Conservation (phyloP, 2,888 invertebrate genomes). For the Hydraecia micacea region DNA sequence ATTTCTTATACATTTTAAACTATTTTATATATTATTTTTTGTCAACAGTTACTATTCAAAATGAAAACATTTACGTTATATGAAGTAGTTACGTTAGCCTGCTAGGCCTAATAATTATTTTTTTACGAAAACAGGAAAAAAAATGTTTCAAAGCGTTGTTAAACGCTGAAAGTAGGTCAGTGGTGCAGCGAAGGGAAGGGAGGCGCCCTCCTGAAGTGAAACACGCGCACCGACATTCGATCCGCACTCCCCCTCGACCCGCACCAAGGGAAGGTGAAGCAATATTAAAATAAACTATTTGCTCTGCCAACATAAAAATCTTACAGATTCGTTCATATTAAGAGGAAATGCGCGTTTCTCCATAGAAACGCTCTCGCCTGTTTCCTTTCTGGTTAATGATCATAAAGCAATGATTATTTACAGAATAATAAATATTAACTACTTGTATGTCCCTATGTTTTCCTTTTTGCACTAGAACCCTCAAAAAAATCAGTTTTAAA, state of each 20-base stretch:
- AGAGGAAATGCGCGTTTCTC: too few relatives aligned
- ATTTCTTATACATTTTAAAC: too few relatives aligned
- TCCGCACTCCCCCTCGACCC: constrained; percentile 62
- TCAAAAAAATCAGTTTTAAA: too few relatives aligned
- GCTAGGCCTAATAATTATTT: background rate
- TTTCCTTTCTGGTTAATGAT: too few relatives aligned
- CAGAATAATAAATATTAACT: too few relatives aligned
- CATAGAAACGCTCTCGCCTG: too few relatives aligned
- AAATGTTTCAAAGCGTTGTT: constrained; percentile 58
- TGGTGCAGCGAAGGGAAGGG: constrained; percentile 83
- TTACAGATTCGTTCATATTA: constrained; percentile 11
- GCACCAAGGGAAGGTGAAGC: constrained; percentile 64
- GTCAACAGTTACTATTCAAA: background rate
- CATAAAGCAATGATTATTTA: too few relatives aligned
- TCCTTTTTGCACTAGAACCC: too few relatives aligned
- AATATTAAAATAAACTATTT: constrained; percentile 61
- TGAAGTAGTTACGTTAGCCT: background rate
- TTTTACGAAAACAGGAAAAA: constrained; percentile 18
- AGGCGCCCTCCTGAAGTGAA: constrained; percentile 72
- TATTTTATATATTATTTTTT: background rate
- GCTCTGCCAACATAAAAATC: constrained; percentile 37
- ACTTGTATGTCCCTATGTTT: too few relatives aligned
- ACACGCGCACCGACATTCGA: constrained; percentile 60
- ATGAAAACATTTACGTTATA: background rate
- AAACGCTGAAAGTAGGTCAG: constrained; percentile 83